These are phyloP conservation scores for Cephus runcator DNA, from an alignment of 2,888 invertebrate species.

Conservation along the genomic window DNA sequence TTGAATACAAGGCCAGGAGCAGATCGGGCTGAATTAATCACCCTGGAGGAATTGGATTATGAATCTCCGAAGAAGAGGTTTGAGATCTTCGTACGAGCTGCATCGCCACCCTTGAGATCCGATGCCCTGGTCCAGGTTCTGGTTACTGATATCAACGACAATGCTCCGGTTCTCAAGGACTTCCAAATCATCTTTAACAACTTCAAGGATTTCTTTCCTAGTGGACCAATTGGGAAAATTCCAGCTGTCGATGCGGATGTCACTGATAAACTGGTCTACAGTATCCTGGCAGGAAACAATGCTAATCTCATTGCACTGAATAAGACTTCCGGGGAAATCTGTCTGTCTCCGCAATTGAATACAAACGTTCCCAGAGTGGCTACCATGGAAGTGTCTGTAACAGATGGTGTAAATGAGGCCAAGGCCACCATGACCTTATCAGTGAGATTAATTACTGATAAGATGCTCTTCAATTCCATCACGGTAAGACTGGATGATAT, in stretches of 20 bases:
- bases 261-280: slow-evolving; percentile 85
- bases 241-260: slow-evolving; percentile 97
- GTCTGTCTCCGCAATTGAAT: slow-evolving; percentile 90
- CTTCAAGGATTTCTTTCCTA: slow-evolving; percentile 92
- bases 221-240: slow-evolving; percentile 89
- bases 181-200: slow-evolving; percentile 96
- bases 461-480: slow-evolving; percentile 94
- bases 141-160: slow-evolving; percentile 95
- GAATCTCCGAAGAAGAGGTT: slow-evolving; percentile 93
- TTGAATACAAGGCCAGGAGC: slow-evolving; percentile 84
- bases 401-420: slow-evolving; percentile 93
- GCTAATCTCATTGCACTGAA: slow-evolving; percentile 89
- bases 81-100: slow-evolving; percentile 88
- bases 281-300: slow-evolving; percentile 91
- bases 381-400: slow-evolving; percentile 92
- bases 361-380: slow-evolving; percentile 95
- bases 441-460: slow-evolving; percentile 91
- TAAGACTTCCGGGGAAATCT: slow-evolving; percentile 84
- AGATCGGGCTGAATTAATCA: slow-evolving; percentile 87
- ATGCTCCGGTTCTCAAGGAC: slow-evolving; percentile 90
- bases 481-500: slow-evolving; percentile 93
- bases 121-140: slow-evolving; percentile 89
- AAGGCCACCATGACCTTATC: slow-evolving; percentile 92
- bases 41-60: slow-evolving; percentile 93
- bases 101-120: slow-evolving; percentile 88